A percentile compares a stretch with the other conserved stretches of the same genome.
Conservation (phyloP, 1,140 invertebrate species). For the Coenobita brevimanus region DNA sequence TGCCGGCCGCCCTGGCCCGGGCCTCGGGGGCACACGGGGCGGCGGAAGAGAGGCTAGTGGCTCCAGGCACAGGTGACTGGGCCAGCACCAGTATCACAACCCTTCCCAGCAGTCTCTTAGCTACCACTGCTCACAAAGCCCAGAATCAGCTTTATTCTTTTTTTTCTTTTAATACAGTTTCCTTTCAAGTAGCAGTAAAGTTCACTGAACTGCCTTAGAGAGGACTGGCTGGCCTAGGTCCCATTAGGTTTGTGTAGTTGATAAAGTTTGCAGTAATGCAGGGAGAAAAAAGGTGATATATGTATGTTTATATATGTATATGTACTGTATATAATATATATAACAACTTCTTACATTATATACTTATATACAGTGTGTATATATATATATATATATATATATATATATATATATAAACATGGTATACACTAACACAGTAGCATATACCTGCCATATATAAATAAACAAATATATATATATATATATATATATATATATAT, state of each 20-base stretch:
- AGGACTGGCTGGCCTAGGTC: slow-evolving; percentile 58
- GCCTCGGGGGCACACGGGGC: no score
- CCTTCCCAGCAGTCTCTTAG: slow-evolving; percentile 43
- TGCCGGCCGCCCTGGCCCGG: slow-evolving; percentile 42
- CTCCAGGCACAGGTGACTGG: slow-evolving; percentile 60
- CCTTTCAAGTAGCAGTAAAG: slow-evolving; percentile 58
- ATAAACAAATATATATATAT: no score
- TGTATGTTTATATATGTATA: no score
- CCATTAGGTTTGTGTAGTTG: slow-evolving; percentile 57
- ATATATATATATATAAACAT: no score
- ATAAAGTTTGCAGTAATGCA: slow-evolving; percentile 22
- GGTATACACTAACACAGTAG: no score
- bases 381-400: no score
- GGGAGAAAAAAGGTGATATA: no score
- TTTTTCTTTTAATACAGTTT: slow-evolving; percentile 32
- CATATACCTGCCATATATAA: no score
- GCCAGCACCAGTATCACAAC: slow-evolving; percentile 46
- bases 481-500: slow-evolving; percentile 28
- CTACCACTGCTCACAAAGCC: slow-evolving; percentile 53
- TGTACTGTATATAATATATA: no score
- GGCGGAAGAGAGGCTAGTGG: slow-evolving; percentile 62
- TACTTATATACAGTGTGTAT: no score
- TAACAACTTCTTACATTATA: no score
- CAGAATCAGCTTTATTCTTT: no score
- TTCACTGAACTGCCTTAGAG: slow-evolving; percentile 53